phyloP scores from a whole-genome alignment of 2,797 vertebrate genomes.

The Chrosomus eos region DNA sequence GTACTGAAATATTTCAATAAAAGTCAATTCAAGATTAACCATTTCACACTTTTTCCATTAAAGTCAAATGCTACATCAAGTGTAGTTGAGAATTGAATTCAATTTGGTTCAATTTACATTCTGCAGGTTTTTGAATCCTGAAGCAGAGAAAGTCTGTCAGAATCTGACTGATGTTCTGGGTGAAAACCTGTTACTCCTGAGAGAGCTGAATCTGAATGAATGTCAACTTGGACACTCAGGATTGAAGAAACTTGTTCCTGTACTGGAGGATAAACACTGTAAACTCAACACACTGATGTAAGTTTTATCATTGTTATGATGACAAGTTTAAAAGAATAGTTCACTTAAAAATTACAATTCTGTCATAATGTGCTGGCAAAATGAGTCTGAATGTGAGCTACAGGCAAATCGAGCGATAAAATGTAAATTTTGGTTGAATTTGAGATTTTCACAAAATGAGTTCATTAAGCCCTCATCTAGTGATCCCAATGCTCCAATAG shows the following conservation, averaged over 20 bases:
- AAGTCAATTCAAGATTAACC: neutral
- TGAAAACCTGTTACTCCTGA: neutral
- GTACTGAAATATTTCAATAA: neutral
- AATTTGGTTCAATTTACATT: neutral
- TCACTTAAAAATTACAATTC: too few relatives aligned
- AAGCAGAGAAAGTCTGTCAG: neutral
- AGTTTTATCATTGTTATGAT: too few relatives aligned
- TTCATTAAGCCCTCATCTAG: too few relatives aligned
- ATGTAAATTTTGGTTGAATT: too few relatives aligned
- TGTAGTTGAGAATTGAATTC: rapidly evolving
- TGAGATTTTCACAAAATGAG: too few relatives aligned
- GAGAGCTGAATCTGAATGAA: neutral
- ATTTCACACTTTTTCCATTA: neutral
- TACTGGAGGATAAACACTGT: neutral
- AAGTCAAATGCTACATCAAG: neutral
- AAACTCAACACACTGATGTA: neutral
- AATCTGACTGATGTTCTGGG: neutral
- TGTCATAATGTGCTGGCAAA: too few relatives aligned
- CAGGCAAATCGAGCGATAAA: too few relatives aligned
- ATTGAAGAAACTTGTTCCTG: neutral
- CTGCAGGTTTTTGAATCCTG: neutral
- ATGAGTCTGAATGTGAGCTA: too few relatives aligned
- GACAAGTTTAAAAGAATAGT: too few relatives aligned
- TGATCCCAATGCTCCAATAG: too few relatives aligned
- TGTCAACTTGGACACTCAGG: rapidly evolving